Evolutionary conservation across 2,113 vertebrate species (phyloP).

Genomic region (Siniperca knerii): DNA sequence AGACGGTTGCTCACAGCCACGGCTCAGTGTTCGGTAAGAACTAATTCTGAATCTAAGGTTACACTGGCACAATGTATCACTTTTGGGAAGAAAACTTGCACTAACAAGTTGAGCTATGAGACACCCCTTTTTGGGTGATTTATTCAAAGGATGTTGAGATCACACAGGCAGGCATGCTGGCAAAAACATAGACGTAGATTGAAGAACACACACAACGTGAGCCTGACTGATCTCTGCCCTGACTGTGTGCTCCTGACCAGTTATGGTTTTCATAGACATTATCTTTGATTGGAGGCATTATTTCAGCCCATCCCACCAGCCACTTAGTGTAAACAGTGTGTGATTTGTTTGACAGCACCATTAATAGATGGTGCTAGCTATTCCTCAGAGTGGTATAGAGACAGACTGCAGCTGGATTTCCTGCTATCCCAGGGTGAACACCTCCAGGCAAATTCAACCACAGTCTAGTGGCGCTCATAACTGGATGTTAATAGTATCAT

Average conservation of each 20-base stretch:
- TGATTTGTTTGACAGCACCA: constrained; percentile 69
- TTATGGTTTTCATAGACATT: constrained; percentile 32
- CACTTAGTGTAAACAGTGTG: constrained; percentile 47
- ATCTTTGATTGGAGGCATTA: constrained; percentile 45
- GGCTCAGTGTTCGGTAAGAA: constrained; percentile 87
- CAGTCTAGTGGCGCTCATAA: neutral
- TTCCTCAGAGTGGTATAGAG: constrained; percentile 51
- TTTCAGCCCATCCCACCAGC: constrained; percentile 30
- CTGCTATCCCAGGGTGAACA: constrained; percentile 4
- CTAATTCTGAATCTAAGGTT: constrained; percentile 30
- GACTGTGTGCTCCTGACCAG: constrained; percentile 16
- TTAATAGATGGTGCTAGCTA: constrained; percentile 43
- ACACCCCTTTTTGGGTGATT: constrained; percentile 13
- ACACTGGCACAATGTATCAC: constrained; percentile 21
- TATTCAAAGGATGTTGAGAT: constrained; percentile 29
- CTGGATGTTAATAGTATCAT: neutral
- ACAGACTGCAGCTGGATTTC: constrained; percentile 59
- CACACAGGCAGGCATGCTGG: neutral
- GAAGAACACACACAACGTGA: neutral
- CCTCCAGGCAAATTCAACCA: constrained; percentile 16
- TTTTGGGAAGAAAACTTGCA: constrained; percentile 25
- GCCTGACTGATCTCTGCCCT: constrained; percentile 17
- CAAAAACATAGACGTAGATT: neutral
- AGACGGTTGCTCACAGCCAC: constrained; percentile 86
- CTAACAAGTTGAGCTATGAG: constrained; percentile 24